Evolutionary conservation across 2,888 invertebrate species (phyloP).

Genomic region (Teleiodes luculella): DNA sequence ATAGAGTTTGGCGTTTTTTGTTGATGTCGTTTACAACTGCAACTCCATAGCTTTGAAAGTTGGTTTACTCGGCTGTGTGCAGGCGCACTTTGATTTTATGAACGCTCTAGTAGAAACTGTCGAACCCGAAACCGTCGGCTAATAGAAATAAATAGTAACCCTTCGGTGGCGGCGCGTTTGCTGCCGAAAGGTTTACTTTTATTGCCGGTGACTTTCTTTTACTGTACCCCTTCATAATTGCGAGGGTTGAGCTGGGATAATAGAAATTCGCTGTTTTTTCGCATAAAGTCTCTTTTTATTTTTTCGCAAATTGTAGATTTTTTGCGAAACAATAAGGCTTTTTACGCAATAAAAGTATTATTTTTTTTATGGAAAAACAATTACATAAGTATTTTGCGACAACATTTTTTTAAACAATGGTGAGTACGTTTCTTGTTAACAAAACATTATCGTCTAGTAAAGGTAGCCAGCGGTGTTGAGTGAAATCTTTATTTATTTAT

Average conservation of each 20-base stretch:
- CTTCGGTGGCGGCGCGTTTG: conserved; percentile 67
- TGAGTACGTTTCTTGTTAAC: too few species aligned
- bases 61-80: conserved; percentile 39
- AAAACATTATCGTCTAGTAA: not conserved
- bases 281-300: conserved; percentile 44
- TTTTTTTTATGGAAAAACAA: not conserved
- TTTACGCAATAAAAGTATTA: conserved; percentile 3
- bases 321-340: conserved; percentile 14
- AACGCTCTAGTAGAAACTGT: conserved; percentile 43
- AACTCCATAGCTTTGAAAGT: conserved; percentile 42
- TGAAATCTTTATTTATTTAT: conserved; percentile 48
- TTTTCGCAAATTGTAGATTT: conserved; percentile 34
- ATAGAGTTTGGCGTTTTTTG: conserved; percentile 56
- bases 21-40: conserved; percentile 56
- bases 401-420: too few species aligned
- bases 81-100: conserved; percentile 51
- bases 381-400: not conserved
- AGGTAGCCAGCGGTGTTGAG: conserved; percentile 9
- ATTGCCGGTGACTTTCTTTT: conserved; percentile 68
- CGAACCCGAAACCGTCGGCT: conserved; percentile 55
- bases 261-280: conserved; percentile 46
- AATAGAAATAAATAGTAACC: conserved; percentile 72
- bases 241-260: conserved; percentile 56
- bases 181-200: conserved; percentile 75
- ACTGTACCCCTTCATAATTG: conserved; percentile 70